Conservation (phyloP, 1,140 invertebrate genomes). For the Cryptotermes secundus region DNA sequence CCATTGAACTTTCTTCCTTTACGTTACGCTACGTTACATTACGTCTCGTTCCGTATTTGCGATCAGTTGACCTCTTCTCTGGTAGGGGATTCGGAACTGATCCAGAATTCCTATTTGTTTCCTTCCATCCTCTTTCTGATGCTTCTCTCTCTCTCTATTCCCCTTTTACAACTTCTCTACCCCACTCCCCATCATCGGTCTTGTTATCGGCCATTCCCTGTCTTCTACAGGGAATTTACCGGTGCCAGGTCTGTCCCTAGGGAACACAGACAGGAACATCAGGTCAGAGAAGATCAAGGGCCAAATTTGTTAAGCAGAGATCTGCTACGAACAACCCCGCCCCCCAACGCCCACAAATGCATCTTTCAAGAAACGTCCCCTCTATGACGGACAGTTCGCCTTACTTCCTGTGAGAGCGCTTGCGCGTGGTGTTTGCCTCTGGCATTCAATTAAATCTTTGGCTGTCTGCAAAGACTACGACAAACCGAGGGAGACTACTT, state of each 20-base stretch:
- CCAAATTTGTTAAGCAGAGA: conserved; percentile 12
- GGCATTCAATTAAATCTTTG: no score
- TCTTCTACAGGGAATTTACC: not conserved
- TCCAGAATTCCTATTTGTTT: conserved; percentile 8
- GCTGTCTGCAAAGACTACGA: no score
- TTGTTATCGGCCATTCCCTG: conserved; percentile 6
- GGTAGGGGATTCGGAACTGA: not conserved
- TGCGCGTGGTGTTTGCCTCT: not conserved
- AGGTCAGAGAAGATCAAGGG: not conserved
- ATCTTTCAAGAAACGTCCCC: not conserved
- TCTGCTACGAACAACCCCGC: not conserved
- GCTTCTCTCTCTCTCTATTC: not conserved
- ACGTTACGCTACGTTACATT: not conserved
- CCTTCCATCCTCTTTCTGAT: not conserved
- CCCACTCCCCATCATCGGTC: not conserved
- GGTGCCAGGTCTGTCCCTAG: not conserved
- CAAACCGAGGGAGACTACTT: no score
- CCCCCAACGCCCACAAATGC: no score
- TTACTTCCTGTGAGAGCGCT: not conserved
- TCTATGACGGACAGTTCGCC: not conserved
- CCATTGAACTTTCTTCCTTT: no score
- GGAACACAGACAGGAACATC: not conserved
- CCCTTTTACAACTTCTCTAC: not conserved
- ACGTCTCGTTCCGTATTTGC: not conserved
- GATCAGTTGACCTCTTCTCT: not conserved